Conservation (phyloP, 2,113 vertebrate genomes). For the Psephotus haematonotus region DNA sequence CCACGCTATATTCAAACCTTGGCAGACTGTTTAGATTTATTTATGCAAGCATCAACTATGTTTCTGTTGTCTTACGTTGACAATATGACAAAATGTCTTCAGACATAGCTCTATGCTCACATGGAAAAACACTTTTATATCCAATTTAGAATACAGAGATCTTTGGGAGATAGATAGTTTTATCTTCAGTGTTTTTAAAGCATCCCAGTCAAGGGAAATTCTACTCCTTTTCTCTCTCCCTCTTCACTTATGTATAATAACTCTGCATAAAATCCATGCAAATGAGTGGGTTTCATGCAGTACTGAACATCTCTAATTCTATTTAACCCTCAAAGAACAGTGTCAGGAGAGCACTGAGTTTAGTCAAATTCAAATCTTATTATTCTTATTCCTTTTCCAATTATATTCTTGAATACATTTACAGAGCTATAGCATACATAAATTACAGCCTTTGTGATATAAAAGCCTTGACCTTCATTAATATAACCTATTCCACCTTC, state of each 20-base stretch:
- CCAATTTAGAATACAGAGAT: not conserved
- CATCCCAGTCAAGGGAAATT: not conserved
- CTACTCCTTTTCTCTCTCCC: not conserved
- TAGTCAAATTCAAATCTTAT: not conserved
- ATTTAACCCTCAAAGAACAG: not conserved
- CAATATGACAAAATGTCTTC: not conserved
- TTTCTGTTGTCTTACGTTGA: not conserved
- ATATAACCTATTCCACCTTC: not conserved
- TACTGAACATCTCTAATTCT: not conserved
- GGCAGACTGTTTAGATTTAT: not conserved
- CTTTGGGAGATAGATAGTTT: not conserved
- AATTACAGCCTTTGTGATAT: not conserved
- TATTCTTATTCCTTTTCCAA: not conserved
- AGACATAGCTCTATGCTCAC: not conserved
- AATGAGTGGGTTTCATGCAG: not conserved
- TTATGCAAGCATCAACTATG: rapidly evolving
- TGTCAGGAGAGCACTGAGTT: not conserved
- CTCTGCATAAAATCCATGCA: not conserved
- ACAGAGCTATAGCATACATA: not conserved
- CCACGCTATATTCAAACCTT: not conserved
- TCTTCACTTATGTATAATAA: not conserved
- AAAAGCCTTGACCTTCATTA: not conserved
- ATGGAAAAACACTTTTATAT: not conserved
- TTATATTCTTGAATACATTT: not conserved
- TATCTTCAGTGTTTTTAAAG: not conserved